Percentiles rank a stretch among this genome's conserved stretches.
phyloP scores from a whole-genome alignment of 1,140 invertebrate species.

The Drosophila eugracilis region DNA sequence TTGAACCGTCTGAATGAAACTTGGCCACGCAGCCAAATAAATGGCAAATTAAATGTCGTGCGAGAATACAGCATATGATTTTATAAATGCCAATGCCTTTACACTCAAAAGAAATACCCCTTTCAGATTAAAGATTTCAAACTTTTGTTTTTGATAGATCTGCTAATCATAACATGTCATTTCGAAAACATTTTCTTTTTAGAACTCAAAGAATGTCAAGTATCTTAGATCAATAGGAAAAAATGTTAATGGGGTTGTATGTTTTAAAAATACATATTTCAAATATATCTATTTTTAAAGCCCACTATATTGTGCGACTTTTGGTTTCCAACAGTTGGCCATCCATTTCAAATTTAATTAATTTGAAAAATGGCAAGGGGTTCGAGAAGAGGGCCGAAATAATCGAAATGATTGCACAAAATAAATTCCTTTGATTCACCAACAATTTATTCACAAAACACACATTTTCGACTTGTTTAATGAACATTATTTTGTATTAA shows the following conservation, averaged over 20 bases:
- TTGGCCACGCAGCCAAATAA: conserved; percentile 41
- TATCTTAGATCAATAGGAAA: background rate
- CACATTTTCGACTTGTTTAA: conserved; percentile 13
- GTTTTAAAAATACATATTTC: conserved; percentile 11
- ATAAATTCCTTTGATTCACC: conserved; percentile 33
- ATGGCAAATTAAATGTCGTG: background rate
- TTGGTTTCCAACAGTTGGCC: conserved; percentile 40
- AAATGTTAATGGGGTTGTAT: conserved; percentile 1
- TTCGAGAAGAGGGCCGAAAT: background rate
- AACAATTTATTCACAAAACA: background rate
- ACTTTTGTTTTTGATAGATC: background rate
- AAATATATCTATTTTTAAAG: conserved; percentile 7
- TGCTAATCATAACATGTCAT: background rate
- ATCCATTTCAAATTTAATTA: conserved; percentile 74
- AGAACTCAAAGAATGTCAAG: background rate
- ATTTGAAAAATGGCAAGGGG: conserved; percentile 23
- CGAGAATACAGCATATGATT: background rate
- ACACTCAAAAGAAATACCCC: conserved; percentile 6
- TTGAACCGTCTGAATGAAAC: conserved; percentile 25
- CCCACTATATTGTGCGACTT: conserved; percentile 14
- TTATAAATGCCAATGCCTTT: background rate
- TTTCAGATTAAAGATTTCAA: background rate
- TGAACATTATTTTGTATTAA: conserved; percentile 34
- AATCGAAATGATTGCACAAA: conserved; percentile 19
- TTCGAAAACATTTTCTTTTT: background rate